A percentile compares a stretch with the other conserved stretches of the same genome.
Conservation (phyloP, 2,113 vertebrate species). For the Phocoena sinus region DNA sequence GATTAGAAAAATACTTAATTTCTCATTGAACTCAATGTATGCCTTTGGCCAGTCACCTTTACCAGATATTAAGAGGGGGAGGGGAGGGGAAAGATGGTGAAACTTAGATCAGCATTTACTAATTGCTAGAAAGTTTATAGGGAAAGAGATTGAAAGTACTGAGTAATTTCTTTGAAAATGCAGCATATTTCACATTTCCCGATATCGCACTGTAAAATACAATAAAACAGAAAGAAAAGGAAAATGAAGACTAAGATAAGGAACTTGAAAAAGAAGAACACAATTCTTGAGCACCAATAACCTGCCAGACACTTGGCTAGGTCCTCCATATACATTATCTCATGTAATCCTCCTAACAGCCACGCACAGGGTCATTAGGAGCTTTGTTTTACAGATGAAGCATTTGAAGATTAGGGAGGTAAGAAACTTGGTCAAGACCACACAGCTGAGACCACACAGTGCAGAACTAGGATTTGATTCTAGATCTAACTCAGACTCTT, state of each 20-base stretch:
- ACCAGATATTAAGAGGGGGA: background rate
- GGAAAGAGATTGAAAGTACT: background rate
- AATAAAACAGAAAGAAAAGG: background rate
- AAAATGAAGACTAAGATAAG: background rate
- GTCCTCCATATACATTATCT: background rate
- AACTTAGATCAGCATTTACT: slow-evolving; percentile 4
- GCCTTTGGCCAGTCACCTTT: background rate
- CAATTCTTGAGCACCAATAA: background rate
- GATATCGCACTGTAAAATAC: background rate
- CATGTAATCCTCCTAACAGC: background rate
- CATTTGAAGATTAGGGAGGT: background rate
- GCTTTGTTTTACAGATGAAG: background rate
- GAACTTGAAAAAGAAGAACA: background rate
- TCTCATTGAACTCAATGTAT: background rate
- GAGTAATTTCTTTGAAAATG: background rate
- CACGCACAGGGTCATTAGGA: background rate
- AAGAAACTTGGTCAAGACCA: background rate
- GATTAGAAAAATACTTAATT: slow-evolving; percentile 23
- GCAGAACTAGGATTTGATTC: background rate
- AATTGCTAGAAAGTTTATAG: background rate
- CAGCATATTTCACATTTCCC: background rate
- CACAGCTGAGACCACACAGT: background rate
- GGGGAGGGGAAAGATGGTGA: background rate
- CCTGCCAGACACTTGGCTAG: background rate
- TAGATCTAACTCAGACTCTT: background rate